Base-by-base conservation (phyloP, 2,888 invertebrate genomes). In the Trissolcus japonicus region DNA sequence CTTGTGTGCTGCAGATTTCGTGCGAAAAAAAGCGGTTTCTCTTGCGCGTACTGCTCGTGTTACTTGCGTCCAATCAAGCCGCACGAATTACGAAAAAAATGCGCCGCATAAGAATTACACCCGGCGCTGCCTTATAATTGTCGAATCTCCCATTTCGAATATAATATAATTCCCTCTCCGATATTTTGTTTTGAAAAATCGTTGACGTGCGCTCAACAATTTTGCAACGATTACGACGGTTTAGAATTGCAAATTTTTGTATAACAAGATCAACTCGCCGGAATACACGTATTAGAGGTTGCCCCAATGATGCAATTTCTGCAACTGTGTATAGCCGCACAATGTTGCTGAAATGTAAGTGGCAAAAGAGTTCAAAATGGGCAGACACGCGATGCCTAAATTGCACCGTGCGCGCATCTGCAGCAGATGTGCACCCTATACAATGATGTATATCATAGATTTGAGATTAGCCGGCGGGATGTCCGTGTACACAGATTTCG, bases 21-120 rank as follows among this genome's bases (percentile, higher is more conserved):
- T 17, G 16, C 56, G 69, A 65, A 71, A 76, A 76, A 71, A 54
- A 35, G 43, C 35, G 16, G 40, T 2, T 56, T 72, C 57, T 60
- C 43, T 41, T 29, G 51, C 69, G 29, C 51, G 57, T 50, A 69
- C 60, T 61, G 54, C 74, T 82, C 80, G 82, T 82, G 76, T 82
- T 82, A 82, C 82, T 72, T 77, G 68, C 41, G 50, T 50, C 60
- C 66, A 60, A 53, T 54, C 56, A 11, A 40, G 25, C 19, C 56
- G 48, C 56, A 51, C 62, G 62, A 74, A 74, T 74, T 68, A 68
- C 55, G 62, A 53, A 66, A 48, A 63, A 25, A 25, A 25, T 25
- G 25, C 25, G 4, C 25, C 14, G 21, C 29, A 35, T 56, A 6
- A 9, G 61, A 13, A 62, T 41, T 21, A 56, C 61, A n/a, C 17